These are phyloP conservation scores for Phaenicophaeus curvirostris DNA, from an alignment of 2,797 vertebrate genomes.

Conservation along the genomic window DNA sequence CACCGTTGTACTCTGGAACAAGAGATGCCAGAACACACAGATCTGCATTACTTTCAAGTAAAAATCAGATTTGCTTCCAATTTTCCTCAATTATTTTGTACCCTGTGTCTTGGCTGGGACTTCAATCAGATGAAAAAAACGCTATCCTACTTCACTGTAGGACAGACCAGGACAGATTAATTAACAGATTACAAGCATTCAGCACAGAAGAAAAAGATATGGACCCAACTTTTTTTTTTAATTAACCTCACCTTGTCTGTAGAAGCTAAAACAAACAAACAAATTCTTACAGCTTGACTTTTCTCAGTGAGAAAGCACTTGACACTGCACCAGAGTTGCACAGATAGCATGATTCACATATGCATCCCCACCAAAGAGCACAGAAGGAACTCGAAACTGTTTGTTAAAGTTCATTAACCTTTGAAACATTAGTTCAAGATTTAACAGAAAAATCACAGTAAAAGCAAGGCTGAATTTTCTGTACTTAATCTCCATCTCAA, in stretches of 20 bases:
- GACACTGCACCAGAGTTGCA: not conserved
- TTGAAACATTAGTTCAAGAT: not conserved
- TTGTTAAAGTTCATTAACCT: not conserved
- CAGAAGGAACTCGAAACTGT: not conserved
- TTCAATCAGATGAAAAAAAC: not conserved
- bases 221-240: not conserved
- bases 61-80: not conserved
- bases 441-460: not conserved
- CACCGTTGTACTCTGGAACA: not conserved
- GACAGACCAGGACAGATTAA: not conserved
- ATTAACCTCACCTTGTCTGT: not conserved
- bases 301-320: not conserved
- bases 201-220: not conserved
- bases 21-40: not conserved
- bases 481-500: not conserved
- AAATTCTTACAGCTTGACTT: not conserved
- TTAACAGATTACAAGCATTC: not conserved
- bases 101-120: not conserved
- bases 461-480: not conserved
- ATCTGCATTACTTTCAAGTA: not conserved
- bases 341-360: not conserved
- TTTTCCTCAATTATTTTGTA: not conserved
- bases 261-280: not conserved
- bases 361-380: not conserved
- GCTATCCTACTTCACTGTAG: not conserved